Percentiles rank a stretch among this genome's conserved stretches.
These are phyloP conservation scores for Acleris emargana DNA, from an alignment of 2,888 invertebrate species.

Conservation along the genomic window DNA sequence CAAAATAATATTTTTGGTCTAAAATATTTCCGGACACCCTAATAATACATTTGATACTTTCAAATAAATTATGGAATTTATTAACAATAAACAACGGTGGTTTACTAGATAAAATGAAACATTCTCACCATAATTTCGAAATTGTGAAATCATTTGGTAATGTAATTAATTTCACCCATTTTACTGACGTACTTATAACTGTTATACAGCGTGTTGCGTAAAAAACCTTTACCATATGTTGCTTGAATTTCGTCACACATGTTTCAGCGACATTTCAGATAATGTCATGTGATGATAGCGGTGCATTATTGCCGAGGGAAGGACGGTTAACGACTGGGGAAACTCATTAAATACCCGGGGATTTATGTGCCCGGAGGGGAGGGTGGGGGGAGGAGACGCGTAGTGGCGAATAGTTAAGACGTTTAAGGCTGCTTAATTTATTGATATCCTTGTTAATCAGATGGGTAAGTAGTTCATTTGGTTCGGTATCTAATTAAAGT, in stretches of 20 bases:
- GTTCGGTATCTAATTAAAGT: not conserved
- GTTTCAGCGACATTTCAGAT: conserved; percentile 58
- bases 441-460: conserved; percentile 23
- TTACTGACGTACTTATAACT: not conserved
- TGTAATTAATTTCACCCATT: not conserved
- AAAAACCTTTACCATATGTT: conserved; percentile 25
- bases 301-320: conserved; percentile 69
- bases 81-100: no score
- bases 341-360: conserved; percentile 77
- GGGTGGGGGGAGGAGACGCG: conserved; percentile 5
- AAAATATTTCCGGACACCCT: no score
- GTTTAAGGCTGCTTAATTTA: conserved; percentile 29
- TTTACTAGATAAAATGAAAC: no score
- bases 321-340: conserved; percentile 71
- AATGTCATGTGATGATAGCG: conserved; percentile 73
- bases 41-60: no score
- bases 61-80: no score
- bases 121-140: no score
- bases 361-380: conserved; percentile 64
- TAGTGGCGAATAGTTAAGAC: conserved; percentile 22
- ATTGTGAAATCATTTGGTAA: no score
- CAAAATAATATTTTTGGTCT: no score
- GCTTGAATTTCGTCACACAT: conserved; percentile 53
- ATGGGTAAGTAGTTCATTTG: conserved; percentile 3
- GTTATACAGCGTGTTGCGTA: not conserved